Conservation (phyloP, 2,113 vertebrate genomes). For the Otolemur garnettii region DNA sequence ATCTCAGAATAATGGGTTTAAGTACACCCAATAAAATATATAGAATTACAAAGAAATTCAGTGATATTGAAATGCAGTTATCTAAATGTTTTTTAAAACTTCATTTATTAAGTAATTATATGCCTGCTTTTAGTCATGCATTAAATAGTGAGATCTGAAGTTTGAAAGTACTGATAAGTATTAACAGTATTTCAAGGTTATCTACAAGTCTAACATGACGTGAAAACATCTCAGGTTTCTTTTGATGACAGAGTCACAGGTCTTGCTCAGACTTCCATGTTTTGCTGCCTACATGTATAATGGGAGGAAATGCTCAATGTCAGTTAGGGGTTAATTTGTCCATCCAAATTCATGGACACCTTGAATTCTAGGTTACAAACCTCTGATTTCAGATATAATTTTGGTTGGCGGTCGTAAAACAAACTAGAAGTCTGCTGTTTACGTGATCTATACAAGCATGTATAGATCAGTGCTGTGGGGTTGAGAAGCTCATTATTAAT, state of each 20-base stretch:
- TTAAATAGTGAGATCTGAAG: neutral
- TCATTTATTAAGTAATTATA: neutral
- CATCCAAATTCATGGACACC: neutral
- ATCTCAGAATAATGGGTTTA: conserved; percentile 2
- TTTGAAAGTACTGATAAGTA: neutral
- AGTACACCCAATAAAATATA: neutral
- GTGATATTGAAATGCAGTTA: neutral
- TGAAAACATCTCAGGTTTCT: neutral
- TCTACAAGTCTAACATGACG: neutral
- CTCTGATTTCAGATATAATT: neutral
- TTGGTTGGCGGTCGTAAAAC: neutral
- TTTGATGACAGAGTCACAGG: neutral
- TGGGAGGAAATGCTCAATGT: conserved; percentile 2
- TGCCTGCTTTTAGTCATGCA: neutral
- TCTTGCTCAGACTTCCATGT: neutral
- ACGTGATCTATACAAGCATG: too few species aligned
- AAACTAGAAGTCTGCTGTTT: neutral
- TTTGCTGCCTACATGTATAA: conserved; percentile 18
- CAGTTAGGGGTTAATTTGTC: neutral
- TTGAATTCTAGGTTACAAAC: conserved; percentile 7
- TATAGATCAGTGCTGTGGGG: neutral
- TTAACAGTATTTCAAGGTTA: neutral
- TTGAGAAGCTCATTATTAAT: neutral
- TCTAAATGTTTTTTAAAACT: neutral
- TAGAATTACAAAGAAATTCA: neutral